phyloP scores from a whole-genome alignment of 2,888 invertebrate genomes.

The Dicyrtoma fusca region DNA sequence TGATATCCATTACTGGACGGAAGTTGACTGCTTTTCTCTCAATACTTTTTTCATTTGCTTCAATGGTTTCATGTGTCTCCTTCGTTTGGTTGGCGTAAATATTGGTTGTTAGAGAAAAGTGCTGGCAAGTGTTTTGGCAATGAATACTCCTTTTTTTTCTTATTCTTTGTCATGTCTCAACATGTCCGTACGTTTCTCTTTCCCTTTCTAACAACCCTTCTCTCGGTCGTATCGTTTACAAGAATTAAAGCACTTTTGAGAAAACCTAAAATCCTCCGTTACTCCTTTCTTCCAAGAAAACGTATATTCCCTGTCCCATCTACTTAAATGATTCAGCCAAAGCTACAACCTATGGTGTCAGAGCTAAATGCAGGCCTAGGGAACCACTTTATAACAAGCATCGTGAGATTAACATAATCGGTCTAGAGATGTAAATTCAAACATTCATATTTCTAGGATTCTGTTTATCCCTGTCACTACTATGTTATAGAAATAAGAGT shows the following conservation, averaged over 20 bases:
- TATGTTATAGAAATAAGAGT: too few species aligned
- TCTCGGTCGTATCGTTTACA: slow-evolving; percentile 4
- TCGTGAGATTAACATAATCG: too few species aligned
- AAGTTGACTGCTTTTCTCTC: slow-evolving; percentile 21
- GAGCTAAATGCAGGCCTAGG: too few species aligned
- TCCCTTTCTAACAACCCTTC: background rate
- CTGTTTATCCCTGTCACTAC: too few species aligned
- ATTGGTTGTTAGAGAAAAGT: slow-evolving; percentile 28
- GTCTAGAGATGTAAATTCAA: too few species aligned
- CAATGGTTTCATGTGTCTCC: slow-evolving; percentile 33
- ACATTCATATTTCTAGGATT: too few species aligned
- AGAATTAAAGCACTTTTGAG: background rate
- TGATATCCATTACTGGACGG: background rate
- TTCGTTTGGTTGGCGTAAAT: slow-evolving; percentile 13
- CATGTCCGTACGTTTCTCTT: slow-evolving; percentile 5
- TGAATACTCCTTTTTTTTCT: slow-evolving; percentile 9
- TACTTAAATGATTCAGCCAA: too few species aligned
- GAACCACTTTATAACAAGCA: too few species aligned
- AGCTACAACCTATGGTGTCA: too few species aligned
- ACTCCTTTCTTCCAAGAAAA: too few species aligned
- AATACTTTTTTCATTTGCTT: slow-evolving; percentile 16
- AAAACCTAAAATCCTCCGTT: too few species aligned
- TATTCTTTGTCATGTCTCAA: background rate
- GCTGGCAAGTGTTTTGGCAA: slow-evolving; percentile 23
- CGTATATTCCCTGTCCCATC: too few species aligned